phyloP scores from a whole-genome alignment of 2,113 vertebrate species.

The Lynx canadensis region DNA sequence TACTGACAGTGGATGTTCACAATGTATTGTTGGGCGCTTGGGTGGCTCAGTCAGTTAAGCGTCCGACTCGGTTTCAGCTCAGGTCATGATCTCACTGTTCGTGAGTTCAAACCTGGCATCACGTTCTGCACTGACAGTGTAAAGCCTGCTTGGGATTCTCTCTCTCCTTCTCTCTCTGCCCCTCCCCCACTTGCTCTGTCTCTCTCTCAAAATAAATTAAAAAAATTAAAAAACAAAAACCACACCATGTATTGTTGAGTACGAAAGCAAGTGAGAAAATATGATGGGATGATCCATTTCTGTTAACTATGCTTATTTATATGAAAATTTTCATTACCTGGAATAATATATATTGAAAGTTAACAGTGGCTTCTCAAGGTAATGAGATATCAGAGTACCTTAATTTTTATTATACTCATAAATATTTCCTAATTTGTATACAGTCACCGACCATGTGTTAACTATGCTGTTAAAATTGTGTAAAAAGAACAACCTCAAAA shows the following conservation, averaged over 20 bases:
- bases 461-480: constrained; percentile 52
- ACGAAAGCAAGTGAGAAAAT: constrained; percentile 33
- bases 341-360: not conserved
- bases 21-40: not conserved
- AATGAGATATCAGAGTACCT: not conserved
- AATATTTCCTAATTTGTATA: constrained; percentile 45
- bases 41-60: too few relatives aligned
- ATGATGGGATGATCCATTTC: not conserved
- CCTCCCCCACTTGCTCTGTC: too few relatives aligned
- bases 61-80: too few relatives aligned
- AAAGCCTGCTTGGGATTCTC: too few relatives aligned
- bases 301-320: constrained; percentile 35
- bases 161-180: too few relatives aligned
- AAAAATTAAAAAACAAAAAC: too few relatives aligned
- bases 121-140: too few relatives aligned
- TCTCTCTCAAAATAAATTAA: too few relatives aligned
- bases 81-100: too few relatives aligned
- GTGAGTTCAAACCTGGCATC: too few relatives aligned
- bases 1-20: not conserved
- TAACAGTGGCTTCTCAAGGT: not conserved
- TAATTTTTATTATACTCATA: constrained; percentile 28
- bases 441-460: not conserved
- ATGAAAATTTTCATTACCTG: constrained; percentile 30
- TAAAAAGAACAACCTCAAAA: constrained; percentile 27
- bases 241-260: not conserved